phyloP scores from a whole-genome alignment of 2,797 vertebrate genomes.

The Toxotes lorentzi region DNA sequence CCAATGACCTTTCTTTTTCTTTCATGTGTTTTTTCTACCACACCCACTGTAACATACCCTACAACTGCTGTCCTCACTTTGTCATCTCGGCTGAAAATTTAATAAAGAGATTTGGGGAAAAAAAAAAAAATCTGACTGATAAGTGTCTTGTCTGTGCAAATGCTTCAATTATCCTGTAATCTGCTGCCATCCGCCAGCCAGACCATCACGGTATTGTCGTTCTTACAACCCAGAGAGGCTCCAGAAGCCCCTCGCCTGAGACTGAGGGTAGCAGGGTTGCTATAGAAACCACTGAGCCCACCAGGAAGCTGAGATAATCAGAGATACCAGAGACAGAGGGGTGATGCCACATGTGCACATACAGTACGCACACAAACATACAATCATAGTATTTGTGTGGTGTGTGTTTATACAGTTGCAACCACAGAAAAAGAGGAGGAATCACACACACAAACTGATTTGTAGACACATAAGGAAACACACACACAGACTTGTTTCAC shows the following conservation, averaged over 20 bases:
- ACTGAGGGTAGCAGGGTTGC: conserved; percentile 66
- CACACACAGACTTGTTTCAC: neutral
- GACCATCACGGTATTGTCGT: conserved; percentile 32
- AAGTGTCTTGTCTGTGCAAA: conserved; percentile 24
- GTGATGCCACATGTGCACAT: conserved; percentile 16
- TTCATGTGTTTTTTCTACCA: no score
- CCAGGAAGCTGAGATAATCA: conserved; percentile 65
- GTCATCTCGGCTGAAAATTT: no score
- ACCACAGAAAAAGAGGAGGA: neutral
- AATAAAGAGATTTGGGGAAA: no score
- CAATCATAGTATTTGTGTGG: no score
- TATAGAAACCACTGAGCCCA: conserved; percentile 74
- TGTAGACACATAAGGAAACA: neutral
- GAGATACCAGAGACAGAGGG: conserved; percentile 43
- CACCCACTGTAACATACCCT: no score
- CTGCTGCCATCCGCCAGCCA: conserved; percentile 30
- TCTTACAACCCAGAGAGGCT: conserved; percentile 50
- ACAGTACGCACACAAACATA: conserved; percentile 1
- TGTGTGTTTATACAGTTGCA: neutral
- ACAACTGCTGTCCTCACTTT: no score
- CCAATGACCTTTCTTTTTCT: no score
- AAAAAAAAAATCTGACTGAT: neutral
- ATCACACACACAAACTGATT: neutral
- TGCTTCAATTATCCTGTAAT: conserved; percentile 53
- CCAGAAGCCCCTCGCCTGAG: conserved; percentile 42